Evolutionary conservation across 2,113 vertebrate species (phyloP).

Genomic region (Chaetops frenatus): DNA sequence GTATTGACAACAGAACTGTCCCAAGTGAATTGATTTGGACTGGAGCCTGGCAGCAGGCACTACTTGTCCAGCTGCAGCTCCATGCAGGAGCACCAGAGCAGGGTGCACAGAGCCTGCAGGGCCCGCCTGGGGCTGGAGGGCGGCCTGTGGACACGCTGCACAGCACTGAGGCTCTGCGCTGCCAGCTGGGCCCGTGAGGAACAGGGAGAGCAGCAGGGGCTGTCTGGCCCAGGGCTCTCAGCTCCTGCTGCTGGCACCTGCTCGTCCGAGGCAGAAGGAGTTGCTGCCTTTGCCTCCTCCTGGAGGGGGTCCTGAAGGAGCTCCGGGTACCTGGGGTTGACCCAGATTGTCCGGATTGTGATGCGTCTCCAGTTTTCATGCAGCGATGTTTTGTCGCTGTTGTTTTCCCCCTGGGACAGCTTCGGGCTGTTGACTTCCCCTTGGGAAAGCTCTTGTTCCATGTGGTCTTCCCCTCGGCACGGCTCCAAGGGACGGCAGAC

Average conservation of each 20-base stretch:
- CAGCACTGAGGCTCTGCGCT: fast-evolving
- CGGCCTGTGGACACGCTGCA: fast-evolving
- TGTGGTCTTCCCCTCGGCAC: background rate
- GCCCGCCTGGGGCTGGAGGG: background rate
- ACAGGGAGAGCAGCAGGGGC: background rate
- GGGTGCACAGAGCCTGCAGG: background rate
- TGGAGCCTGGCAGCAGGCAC: fast-evolving
- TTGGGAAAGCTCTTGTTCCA: background rate
- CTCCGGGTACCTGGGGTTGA: background rate
- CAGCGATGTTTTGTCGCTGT: fast-evolving
- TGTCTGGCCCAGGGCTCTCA: background rate
- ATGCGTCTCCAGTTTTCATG: background rate
- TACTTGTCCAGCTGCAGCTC: background rate
- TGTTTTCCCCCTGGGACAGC: background rate
- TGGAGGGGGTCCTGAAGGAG: background rate
- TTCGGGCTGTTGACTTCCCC: background rate
- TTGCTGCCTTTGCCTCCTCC: background rate
- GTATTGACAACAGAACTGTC: background rate
- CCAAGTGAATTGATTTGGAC: background rate
- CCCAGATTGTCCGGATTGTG: background rate
- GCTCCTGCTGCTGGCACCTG: background rate
- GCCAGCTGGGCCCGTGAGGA: background rate
- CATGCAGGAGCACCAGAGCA: background rate
- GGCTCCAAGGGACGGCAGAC: too few relatives aligned
- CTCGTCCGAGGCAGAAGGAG: background rate